Evolutionary conservation across 2,888 invertebrate genomes (phyloP), one percentile per base, ranked within the genome.

Genomic region (Campopleginae sp.): DNA sequence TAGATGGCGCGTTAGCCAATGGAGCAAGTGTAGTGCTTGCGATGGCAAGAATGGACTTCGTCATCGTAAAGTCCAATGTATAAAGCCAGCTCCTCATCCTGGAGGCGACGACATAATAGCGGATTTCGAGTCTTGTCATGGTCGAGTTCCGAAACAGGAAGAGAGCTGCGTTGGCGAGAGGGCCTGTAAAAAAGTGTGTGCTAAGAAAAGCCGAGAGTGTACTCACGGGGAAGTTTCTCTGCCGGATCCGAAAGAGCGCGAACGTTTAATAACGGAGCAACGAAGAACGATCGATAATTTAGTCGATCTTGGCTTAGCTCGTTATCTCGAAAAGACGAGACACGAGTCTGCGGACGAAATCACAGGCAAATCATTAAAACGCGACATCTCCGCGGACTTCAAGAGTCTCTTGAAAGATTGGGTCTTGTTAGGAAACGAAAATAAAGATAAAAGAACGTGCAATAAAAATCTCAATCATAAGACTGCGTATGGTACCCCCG

Each of bases 1-100:
- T 85, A 96, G 96, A 91, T 96, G 96, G 96, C 95, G 95, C 91
- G 94, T 95, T 4, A 96, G 96, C 8, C 95, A 95, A 75, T 96
- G 96, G 96, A 95, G 96, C 86, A 94, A 94, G 82, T 96, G 96
- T 89, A 94, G 94, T 58, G 95, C 95, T 0, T 95, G 95, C 87
- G 94, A 94, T 88, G 94, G 93, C 76, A 93, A 94, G 84, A 92
- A 94, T 10, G 95, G 95, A 0, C 89, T 93, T 5, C 91, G 93
- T 74, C 91, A 90, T 42, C 92, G 95, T 6, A 94, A 94, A 84
- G 94, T 95, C 14, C 94, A 94, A 79, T 95, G 95, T 87, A 93
- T 95, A 0, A 91, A 92, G 68, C 94, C 94, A 84, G 92, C 94
- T 2, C 93, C 94, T 0, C 93, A 90, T 70, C 71, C 91, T 0